These are phyloP conservation scores for Numenius phaeopus DNA, from an alignment of 2,797 vertebrate species.

Conservation along the genomic window DNA sequence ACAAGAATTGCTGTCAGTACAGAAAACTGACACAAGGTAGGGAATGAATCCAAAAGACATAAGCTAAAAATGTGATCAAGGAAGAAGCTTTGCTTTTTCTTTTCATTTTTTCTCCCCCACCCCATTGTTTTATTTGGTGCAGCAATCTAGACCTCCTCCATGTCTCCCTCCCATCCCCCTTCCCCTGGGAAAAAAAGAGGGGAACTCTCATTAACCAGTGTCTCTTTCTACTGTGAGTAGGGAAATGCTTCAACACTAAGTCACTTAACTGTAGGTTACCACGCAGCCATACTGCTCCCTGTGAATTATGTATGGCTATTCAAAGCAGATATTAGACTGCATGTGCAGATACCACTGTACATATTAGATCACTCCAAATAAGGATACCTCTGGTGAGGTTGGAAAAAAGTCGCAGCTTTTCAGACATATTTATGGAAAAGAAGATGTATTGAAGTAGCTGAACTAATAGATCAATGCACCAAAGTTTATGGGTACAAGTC, in stretches of 20 bases:
- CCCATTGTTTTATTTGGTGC: background rate
- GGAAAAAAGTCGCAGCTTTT: slow-evolving; percentile 20
- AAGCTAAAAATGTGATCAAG: slow-evolving; percentile 69
- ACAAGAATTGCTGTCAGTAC: slow-evolving; percentile 75
- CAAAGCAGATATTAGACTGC: slow-evolving; percentile 28
- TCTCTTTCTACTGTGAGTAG: background rate
- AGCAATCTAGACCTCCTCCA: slow-evolving; percentile 30
- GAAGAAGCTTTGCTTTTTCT: background rate
- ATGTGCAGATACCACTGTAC: slow-evolving; percentile 1
- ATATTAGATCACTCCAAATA: slow-evolving; percentile 33
- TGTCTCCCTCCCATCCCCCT: slow-evolving; percentile 13
- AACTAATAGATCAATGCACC: slow-evolving; percentile 55
- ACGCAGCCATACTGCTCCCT: background rate
- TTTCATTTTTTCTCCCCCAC: background rate
- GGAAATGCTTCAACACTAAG: slow-evolving; percentile 25
- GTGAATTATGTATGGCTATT: slow-evolving; percentile 42
- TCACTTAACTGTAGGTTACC: slow-evolving; percentile 31
- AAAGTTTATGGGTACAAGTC: slow-evolving; percentile 73
- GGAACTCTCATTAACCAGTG: slow-evolving; percentile 3
- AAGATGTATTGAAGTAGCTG: slow-evolving; percentile 60
- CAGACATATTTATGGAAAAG: slow-evolving; percentile 65
- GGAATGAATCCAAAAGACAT: slow-evolving; percentile 72
- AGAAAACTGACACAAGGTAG: slow-evolving; percentile 67
- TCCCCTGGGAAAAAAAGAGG: background rate
- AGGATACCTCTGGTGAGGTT: slow-evolving; percentile 12